These are phyloP conservation scores for Eumeta japonica DNA, from an alignment of 1,140 invertebrate species.

Conservation along the genomic window DNA sequence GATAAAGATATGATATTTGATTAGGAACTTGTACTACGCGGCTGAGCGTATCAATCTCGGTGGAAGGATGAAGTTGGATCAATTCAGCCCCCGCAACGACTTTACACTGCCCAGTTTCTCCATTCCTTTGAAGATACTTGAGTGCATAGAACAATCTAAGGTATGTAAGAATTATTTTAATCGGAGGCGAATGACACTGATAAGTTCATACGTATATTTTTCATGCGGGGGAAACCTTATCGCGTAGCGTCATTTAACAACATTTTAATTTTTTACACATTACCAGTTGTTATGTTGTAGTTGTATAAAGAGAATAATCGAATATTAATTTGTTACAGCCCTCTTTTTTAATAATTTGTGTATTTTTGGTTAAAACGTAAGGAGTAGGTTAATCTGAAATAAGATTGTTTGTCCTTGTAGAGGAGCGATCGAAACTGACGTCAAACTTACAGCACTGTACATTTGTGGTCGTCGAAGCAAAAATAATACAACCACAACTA, in stretches of 20 bases:
- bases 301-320: too few species aligned
- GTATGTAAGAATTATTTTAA: background rate
- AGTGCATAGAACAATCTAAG: background rate
- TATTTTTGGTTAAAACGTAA: too few species aligned
- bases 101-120: conserved; percentile 69
- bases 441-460: too few species aligned
- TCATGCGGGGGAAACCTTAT: background rate
- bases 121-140: conserved; percentile 24
- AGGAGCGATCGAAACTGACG: too few species aligned
- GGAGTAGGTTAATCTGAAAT: too few species aligned
- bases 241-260: background rate
- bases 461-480: too few species aligned
- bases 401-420: too few species aligned
- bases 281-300: background rate
- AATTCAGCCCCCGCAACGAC: conserved; percentile 66
- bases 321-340: too few species aligned
- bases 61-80: conserved; percentile 62
- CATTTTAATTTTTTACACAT: background rate
- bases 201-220: background rate
- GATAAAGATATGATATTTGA: too few species aligned
- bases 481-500: too few species aligned
- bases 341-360: too few species aligned
- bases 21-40: conserved; percentile 48
- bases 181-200: background rate
- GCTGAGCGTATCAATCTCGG: conserved; percentile 48